These are phyloP conservation scores for Hirtodrosophila trivittata DNA, from an alignment of 2,888 invertebrate genomes.

Conservation along the genomic window DNA sequence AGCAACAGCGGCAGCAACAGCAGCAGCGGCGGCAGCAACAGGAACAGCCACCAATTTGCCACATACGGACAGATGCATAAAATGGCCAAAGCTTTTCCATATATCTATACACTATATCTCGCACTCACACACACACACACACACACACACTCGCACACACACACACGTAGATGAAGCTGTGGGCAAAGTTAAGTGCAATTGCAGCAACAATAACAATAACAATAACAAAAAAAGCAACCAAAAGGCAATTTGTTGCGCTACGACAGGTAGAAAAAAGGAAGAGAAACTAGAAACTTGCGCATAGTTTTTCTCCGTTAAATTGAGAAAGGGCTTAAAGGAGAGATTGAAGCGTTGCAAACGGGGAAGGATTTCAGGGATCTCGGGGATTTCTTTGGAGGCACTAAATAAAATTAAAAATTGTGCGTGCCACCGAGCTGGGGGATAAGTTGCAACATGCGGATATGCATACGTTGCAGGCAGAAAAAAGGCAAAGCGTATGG, in stretches of 20 bases:
- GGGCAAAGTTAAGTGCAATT: conserved; percentile 58
- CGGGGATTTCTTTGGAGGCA: too few species aligned
- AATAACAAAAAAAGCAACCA: conserved; percentile 42
- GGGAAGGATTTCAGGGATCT: too few species aligned
- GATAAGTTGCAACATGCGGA: conserved; percentile 15
- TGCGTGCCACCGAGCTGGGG: conserved; percentile 47
- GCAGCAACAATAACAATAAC: conserved; percentile 10
- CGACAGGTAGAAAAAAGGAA: conserved; percentile 16
- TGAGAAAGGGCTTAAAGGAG: too few species aligned
- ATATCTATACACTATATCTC: conserved; percentile 7
- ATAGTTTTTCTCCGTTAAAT: too few species aligned
- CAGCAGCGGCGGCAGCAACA: conserved; percentile 17
- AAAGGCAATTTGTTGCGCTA: conserved; percentile 68
- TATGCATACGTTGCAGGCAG: conserved; percentile 31
- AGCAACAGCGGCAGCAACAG: conserved; percentile 35
- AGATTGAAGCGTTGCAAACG: too few species aligned
- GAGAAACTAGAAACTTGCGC: not conserved
- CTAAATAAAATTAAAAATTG: conserved; percentile 60
- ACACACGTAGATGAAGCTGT: conserved; percentile 10
- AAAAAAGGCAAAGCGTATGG: not conserved
- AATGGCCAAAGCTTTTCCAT: conserved; percentile 52
- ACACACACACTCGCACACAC: conserved; percentile 1
- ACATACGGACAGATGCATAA: conserved; percentile 46
- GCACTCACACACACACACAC: conserved; percentile 14
- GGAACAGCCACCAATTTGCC: conserved; percentile 41